These are phyloP conservation scores for Drosophila busckii DNA, from an alignment of 1,140 invertebrate genomes.

Conservation along the genomic window DNA sequence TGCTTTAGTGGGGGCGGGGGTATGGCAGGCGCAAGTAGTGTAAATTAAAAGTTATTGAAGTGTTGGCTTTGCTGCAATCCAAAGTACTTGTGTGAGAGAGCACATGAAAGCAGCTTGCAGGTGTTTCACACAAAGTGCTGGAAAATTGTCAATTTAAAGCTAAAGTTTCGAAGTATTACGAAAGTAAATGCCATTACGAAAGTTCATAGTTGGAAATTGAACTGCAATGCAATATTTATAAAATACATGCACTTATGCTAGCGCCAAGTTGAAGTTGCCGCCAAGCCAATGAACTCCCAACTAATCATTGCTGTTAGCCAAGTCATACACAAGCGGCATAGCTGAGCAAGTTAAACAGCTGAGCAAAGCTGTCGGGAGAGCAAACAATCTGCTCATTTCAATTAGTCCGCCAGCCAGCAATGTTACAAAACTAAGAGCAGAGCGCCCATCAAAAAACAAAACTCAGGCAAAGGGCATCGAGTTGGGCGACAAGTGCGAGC, in stretches of 20 bases:
- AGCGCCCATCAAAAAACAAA: conserved; percentile 54
- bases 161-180: too few relatives aligned
- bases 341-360: too few relatives aligned
- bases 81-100: conserved; percentile 1
- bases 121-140: background rate
- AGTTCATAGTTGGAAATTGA: too few relatives aligned
- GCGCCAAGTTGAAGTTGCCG: too few relatives aligned
- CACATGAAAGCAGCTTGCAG: background rate
- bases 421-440: conserved; percentile 53
- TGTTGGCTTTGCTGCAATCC: conserved; percentile 25
- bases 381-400: conserved; percentile 66
- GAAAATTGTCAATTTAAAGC: too few relatives aligned
- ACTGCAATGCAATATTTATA: too few relatives aligned
- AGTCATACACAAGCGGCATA: too few relatives aligned
- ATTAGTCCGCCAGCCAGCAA: conserved; percentile 44
- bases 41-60: conserved; percentile 48
- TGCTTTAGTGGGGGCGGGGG: background rate
- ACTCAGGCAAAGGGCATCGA: conserved; percentile 10
- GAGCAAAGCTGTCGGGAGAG: conserved; percentile 12
- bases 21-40: conserved; percentile 16
- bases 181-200: too few relatives aligned
- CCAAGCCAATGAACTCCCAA: too few relatives aligned
- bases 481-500: background rate
- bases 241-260: too few relatives aligned
- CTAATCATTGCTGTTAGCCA: too few relatives aligned